phyloP scores from a whole-genome alignment of 2,113 vertebrate species.

The Lanius collurio region DNA sequence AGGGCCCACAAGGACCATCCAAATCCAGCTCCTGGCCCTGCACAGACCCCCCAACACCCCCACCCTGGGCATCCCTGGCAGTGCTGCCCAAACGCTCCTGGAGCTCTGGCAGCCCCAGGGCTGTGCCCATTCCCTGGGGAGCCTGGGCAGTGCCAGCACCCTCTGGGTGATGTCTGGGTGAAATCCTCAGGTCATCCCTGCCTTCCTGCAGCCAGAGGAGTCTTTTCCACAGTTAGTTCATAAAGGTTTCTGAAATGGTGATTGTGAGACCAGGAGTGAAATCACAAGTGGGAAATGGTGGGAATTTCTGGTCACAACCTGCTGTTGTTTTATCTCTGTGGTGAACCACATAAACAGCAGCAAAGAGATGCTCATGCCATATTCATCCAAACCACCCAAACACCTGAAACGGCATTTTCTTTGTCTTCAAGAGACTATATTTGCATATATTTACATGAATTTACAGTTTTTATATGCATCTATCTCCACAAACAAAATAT shows the following conservation, averaged over 20 bases:
- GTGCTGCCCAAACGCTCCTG: fast-evolving
- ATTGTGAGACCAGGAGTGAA: background rate
- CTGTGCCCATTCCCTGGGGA: background rate
- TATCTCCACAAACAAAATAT: background rate
- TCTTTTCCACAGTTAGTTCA: background rate
- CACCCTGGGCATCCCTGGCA: background rate
- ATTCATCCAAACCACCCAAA: background rate
- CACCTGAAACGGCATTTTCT: background rate
- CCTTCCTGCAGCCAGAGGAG: background rate
- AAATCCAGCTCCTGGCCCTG: background rate
- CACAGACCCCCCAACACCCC: background rate
- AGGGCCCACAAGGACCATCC: background rate
- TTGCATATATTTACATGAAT: background rate
- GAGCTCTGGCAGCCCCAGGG: background rate
- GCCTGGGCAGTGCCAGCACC: background rate
- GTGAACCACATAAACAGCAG: background rate
- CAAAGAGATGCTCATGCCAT: background rate
- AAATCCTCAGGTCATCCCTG: background rate
- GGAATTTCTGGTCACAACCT: background rate
- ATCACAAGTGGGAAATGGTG: background rate
- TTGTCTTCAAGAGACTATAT: background rate
- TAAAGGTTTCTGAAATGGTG: background rate
- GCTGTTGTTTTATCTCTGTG: background rate
- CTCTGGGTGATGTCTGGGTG: background rate
- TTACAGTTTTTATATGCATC: background rate